Base-by-base conservation (phyloP, 1,140 invertebrate genomes). In the Camponotus floridanus region DNA sequence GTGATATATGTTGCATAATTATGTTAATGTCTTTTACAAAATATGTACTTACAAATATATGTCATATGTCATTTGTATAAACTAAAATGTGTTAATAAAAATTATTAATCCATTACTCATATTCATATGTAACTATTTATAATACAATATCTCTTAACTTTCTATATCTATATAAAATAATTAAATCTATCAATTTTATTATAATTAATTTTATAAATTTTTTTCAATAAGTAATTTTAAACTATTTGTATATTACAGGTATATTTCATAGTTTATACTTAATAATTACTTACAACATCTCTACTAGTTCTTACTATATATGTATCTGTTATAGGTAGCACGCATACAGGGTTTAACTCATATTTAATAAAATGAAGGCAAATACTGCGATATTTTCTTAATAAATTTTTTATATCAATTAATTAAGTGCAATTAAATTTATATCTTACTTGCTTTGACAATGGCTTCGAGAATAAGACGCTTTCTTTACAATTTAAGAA, bases 321-420 rank as follows among this genome's bases (percentile, higher is more conserved):
- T 81, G n/a, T 78, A 84, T 91, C 73, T 91, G 87, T 91, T 91
- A 51, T 91, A 91, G 90, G 86, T 84, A 86, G 48, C 33, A 78
- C 67, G 65, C 51, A 85, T 70, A 87, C 68, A 84, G 78, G 76
- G 21, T 71, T 89, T 83, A 78, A 78, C 33, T 88, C 70, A 18
- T 59, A 81, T 51, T 3, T 62, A 81, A 61, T 33, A 80, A 59
- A 79, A 57, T 64, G 59, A 78, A 33, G 26, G 62, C 76, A 83
- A 80, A 39, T 85, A 39, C 59, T 61, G 62, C 68, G 13, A 74
- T 88, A 88, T 70, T 68, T 42, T 4, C n/a, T 45, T 90, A 76
- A 79, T 76, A 74, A 36, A 78, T 42, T 79, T 31, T 79, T 39
- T 51, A 18, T 59, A 3, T 57, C 36, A 42, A 51, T 51, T 62